phyloP scores from a whole-genome alignment of 2,888 invertebrate species.

The Synanthedon formicaeformis region DNA sequence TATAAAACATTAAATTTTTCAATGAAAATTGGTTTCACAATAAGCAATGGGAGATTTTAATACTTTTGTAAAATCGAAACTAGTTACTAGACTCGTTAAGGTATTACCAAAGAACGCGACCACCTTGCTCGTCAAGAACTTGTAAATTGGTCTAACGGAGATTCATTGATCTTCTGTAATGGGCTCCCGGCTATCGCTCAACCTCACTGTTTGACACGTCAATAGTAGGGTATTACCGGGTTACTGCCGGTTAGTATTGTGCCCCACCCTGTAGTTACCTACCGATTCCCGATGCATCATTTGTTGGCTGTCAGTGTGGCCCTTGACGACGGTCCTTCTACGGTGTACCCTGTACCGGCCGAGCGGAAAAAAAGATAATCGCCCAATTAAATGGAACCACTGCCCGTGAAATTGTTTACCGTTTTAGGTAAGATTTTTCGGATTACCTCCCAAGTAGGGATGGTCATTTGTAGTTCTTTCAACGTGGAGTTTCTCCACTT shows the following conservation, averaged over 20 bases:
- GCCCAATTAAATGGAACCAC: constrained; percentile 62
- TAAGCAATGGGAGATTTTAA: too few relatives aligned
- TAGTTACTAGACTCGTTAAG: too few relatives aligned
- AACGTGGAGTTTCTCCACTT: background rate
- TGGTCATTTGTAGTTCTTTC: background rate
- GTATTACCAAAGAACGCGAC: too few relatives aligned
- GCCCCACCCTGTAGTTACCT: background rate
- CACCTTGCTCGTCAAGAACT: too few relatives aligned
- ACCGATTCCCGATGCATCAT: constrained; percentile 45
- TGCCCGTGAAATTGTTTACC: constrained; percentile 64
- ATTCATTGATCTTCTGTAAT: background rate
- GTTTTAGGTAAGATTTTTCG: constrained; percentile 36
- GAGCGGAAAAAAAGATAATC: constrained; percentile 56
- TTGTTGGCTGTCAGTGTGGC: constrained; percentile 49
- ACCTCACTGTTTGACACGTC: constrained; percentile 13
- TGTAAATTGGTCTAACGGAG: too few relatives aligned
- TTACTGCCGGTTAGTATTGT: background rate
- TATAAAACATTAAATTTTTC: too few relatives aligned
- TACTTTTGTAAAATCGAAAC: too few relatives aligned
- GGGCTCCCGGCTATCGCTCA: constrained; percentile 14
- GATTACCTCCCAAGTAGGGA: constrained; percentile 5
- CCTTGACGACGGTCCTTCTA: constrained; percentile 52
- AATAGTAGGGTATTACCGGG: constrained; percentile 8
- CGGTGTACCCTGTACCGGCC: constrained; percentile 11
- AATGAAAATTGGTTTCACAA: too few relatives aligned